phyloP scores from a whole-genome alignment of 53 echinoderm and acorn worm genomes.

The Crossaster papposus region DNA sequence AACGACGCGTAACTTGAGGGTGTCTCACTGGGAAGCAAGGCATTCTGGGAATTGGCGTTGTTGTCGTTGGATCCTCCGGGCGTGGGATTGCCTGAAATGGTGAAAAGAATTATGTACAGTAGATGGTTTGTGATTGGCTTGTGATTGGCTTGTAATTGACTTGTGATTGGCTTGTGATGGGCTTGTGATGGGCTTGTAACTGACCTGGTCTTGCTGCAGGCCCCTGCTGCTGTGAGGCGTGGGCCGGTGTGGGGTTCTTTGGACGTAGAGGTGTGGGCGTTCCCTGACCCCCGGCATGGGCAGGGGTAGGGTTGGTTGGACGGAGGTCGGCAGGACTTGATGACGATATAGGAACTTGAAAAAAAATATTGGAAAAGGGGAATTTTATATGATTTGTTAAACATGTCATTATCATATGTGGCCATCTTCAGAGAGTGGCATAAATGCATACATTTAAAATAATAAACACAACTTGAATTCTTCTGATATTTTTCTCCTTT shows the following conservation, averaged over 20 bases:
- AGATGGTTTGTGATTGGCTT: neutral
- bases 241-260: constrained; percentile 95
- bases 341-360: constrained; percentile 31
- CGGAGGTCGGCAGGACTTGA: constrained; percentile 91
- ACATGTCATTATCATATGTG: too few relatives aligned
- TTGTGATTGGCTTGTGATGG: neutral
- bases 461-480: too few relatives aligned
- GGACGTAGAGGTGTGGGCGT: constrained; percentile 92
- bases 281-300: constrained; percentile 90
- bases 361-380: neutral
- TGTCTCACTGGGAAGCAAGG: constrained; percentile 80
- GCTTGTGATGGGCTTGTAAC: neutral
- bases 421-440: too few relatives aligned
- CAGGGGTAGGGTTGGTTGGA: constrained; percentile 97
- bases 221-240: constrained; percentile 80
- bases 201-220: constrained; percentile 78
- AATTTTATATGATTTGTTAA: neutral
- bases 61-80: constrained; percentile 41
- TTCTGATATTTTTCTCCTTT: too few relatives aligned
- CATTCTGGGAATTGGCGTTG: constrained; percentile 18
- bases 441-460: too few relatives aligned
- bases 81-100: constrained; percentile 57
- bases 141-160: neutral
- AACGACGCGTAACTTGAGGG: constrained; percentile 93
- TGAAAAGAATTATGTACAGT: neutral